Evolutionary conservation across 2,888 invertebrate species (phyloP), one percentile per base, ranked within the genome.

Genomic region (Chloroclysta siterata): DNA sequence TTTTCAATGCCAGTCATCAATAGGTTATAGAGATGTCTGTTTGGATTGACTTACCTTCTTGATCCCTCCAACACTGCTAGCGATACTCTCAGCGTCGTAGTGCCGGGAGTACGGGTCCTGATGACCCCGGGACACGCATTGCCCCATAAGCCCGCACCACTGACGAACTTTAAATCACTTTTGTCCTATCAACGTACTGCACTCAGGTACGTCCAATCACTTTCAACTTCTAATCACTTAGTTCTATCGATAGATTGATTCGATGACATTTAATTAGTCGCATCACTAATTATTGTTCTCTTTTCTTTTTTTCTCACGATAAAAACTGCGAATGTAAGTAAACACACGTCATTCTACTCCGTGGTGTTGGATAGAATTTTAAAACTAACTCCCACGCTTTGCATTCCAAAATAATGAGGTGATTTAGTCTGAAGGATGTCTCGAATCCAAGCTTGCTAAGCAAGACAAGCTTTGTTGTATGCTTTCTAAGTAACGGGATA

Each of bases 51-150:
- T 81, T 78, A 90, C 91, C 83, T 82, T 87, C 67, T 79, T 85
- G 39, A 77, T 68, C 46, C 74, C 69, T 60, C 89, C 89, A 70
- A 85, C 75, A 71, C 85, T 88, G 79, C 92, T 93, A 52, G 88
- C 89, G 60, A 91, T 72, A 72, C 93, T 93, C 69, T 91, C 90
- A 28, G 90, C 87, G 75, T 93, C 93, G 79, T 89, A 93, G 69
- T 92, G 93, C 63, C 92, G 85, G 54, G 88, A 83, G 75, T 90
- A 90, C 63, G 92, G 84, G 86, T 91, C 93, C 87, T 90, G 90
- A 82, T 89, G 84, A 78, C 88, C 88, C 89, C 95, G 95, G 92
- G 95, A 95, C 92, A 95, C 95, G 93, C 96, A 96, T 95, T 96
- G 95, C 94, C 96, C 96, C 96, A 96, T 96, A 95, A 80, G 93